Evolutionary conservation across 2,113 vertebrate genomes (phyloP).

Genomic region (Irena cyanogastra): DNA sequence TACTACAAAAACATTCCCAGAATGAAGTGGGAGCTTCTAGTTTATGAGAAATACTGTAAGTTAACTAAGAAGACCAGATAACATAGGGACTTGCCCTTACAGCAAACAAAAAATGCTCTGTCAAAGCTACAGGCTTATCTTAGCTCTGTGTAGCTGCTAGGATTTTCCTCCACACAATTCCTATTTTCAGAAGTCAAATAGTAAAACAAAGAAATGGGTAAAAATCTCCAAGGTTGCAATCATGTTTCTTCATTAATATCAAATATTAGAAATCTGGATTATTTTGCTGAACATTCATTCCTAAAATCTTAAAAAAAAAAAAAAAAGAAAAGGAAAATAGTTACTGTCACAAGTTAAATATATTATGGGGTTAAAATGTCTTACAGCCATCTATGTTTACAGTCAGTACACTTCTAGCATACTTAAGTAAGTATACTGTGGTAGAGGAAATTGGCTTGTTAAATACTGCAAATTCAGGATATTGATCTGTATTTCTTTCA

Average conservation of each 20-base stretch:
- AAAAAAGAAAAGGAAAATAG: neutral
- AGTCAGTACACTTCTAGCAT: neutral
- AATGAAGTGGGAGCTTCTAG: neutral
- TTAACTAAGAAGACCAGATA: neutral
- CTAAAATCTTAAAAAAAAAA: neutral
- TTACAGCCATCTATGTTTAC: neutral
- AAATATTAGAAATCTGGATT: neutral
- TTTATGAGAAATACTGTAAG: neutral
- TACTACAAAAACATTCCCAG: neutral
- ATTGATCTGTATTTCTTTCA: neutral
- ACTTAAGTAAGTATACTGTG: neutral
- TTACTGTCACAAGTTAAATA: neutral
- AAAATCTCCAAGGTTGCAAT: neutral
- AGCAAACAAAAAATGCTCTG: neutral
- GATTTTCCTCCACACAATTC: neutral
- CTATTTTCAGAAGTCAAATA: neutral
- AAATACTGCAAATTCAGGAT: neutral
- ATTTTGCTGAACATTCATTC: neutral
- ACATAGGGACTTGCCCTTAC: neutral
- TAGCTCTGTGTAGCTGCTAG: neutral
- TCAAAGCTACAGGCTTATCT: neutral
- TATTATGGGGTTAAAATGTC: neutral
- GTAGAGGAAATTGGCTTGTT: neutral
- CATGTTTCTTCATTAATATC: neutral
- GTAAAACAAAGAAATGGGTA: neutral